A percentile compares a stretch with the other conserved stretches of the same genome.
Conservation (phyloP, 2,888 invertebrate species). For the Seira ritae region DNA sequence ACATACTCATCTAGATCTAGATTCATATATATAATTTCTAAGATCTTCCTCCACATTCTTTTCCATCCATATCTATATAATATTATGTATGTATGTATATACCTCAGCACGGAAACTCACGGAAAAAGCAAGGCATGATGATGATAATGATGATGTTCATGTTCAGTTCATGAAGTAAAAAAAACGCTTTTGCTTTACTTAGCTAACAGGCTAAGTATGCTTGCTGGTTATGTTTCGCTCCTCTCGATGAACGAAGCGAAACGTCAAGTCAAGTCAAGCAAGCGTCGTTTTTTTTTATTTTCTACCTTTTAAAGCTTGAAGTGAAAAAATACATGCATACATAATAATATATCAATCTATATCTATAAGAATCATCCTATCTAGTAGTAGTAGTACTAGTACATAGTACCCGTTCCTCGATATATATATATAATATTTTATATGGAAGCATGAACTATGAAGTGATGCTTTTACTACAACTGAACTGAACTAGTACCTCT, state of each 20-base stretch:
- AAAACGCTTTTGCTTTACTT: not conserved
- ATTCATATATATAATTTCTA: too few relatives aligned
- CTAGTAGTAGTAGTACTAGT: too few relatives aligned
- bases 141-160: not conserved
- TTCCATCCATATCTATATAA: not conserved
- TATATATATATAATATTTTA: not conserved
- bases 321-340: not conserved
- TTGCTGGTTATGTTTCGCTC: conserved; percentile 26
- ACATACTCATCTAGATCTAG: too few relatives aligned
- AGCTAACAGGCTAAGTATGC: too few relatives aligned
- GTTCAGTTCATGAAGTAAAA: conserved; percentile 4
- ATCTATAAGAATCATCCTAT: not conserved
- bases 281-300: conserved; percentile 48
- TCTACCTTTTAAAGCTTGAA: not conserved
- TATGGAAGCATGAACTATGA: not conserved
- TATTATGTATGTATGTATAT: too few relatives aligned
- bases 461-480: not conserved
- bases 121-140: conserved; percentile 19
- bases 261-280: conserved; percentile 40
- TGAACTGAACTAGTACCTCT: too few relatives aligned
- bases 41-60: not conserved
- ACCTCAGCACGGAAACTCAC: conserved; percentile 45
- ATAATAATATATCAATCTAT: not conserved
- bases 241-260: conserved; percentile 51
- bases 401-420: not conserved